Evolutionary conservation across 2,888 invertebrate genomes (phyloP).

Genomic region (Cactoblastis cactorum): DNA sequence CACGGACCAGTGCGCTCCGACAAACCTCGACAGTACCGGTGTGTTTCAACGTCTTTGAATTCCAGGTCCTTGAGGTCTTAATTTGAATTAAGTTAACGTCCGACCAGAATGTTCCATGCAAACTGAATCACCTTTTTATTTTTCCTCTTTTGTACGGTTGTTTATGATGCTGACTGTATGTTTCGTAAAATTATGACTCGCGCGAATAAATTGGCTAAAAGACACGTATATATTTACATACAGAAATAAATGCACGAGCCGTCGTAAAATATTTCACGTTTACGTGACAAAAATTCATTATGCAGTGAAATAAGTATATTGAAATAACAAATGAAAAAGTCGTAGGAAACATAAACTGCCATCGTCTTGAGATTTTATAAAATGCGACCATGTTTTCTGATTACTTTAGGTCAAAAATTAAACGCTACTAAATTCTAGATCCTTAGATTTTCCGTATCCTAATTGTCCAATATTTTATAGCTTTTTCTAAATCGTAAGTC

Average conservation of each 20-base stretch:
- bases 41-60: too few species aligned
- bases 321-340: background rate
- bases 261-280: background rate
- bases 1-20: too few species aligned
- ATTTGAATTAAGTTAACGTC: background rate
- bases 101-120: background rate
- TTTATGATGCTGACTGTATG: background rate
- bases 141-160: background rate
- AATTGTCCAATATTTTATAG: background rate
- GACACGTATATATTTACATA: background rate
- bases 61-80: background rate
- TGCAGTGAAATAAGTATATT: background rate
- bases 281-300: background rate
- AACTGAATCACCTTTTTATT: constrained; percentile 4
- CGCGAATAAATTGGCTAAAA: constrained; percentile 1
- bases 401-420: too few species aligned
- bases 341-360: background rate
- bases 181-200: background rate
- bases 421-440: too few species aligned
- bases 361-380: background rate
- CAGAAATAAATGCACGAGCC: background rate
- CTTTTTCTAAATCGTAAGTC: background rate
- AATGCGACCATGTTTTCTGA: background rate
- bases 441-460: too few species aligned
- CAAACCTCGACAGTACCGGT: too few species aligned